A percentile compares a stretch with the other conserved stretches of the same genome.
These are phyloP conservation scores for Pelvicachromis taeniatus DNA, from an alignment of 2,113 vertebrate species.

Conservation along the genomic window DNA sequence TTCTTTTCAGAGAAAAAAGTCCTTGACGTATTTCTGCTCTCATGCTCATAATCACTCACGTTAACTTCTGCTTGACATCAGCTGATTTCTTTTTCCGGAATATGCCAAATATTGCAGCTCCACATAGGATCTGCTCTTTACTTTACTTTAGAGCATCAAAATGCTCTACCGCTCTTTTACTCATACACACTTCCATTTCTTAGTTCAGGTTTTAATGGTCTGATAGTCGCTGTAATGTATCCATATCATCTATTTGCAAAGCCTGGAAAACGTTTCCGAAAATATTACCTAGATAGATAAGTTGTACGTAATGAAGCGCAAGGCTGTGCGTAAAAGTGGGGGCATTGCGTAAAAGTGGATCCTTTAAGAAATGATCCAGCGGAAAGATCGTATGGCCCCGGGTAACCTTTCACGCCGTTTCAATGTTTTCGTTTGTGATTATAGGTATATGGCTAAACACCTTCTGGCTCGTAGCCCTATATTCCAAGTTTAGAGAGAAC, in stretches of 20 bases:
- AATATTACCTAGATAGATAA: background rate
- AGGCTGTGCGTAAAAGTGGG: background rate
- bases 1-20: background rate
- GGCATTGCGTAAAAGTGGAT: background rate
- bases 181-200: background rate
- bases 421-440: slow-evolving; percentile 49
- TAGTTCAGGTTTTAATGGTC: background rate
- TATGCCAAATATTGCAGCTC: background rate
- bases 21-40: background rate
- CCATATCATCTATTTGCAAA: background rate
- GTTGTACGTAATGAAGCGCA: background rate
- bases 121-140: background rate
- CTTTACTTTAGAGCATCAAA: background rate
- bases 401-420: slow-evolving; percentile 17
- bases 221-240: background rate
- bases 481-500: slow-evolving; percentile 66
- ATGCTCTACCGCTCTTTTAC: background rate
- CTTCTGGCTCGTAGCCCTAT: slow-evolving; percentile 16
- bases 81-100: background rate
- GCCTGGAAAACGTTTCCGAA: background rate
- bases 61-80: background rate
- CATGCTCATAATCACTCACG: background rate
- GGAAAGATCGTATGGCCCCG: background rate
- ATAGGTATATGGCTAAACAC: slow-evolving; percentile 30
- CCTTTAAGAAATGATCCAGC: background rate